Percentiles rank a stretch among this genome's conserved stretches.
Evolutionary conservation across 64 coral and sea anemone genomes (phyloP).

Genomic region (Stichodactyla helianthus): DNA sequence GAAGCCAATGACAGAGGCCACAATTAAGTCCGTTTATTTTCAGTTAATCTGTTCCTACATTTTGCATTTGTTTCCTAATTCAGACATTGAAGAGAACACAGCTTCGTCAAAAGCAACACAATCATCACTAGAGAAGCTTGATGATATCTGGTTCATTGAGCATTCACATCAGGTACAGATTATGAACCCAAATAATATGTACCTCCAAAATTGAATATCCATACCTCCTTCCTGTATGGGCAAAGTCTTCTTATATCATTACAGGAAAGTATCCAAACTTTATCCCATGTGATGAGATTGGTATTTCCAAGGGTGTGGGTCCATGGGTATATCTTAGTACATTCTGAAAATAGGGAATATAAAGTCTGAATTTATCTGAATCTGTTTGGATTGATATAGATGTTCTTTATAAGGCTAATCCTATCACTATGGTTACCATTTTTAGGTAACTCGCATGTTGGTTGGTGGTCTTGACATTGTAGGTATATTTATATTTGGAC

Average conservation of each 20-base stretch:
- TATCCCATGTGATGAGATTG: too few species aligned
- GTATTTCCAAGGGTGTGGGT: too few species aligned
- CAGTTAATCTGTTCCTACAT: background rate
- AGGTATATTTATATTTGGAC: conserved; percentile 60
- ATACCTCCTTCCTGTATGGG: too few species aligned
- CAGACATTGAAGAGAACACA: background rate
- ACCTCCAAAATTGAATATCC: background rate
- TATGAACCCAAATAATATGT: background rate
- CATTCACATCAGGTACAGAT: conserved; percentile 46
- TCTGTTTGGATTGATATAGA: too few species aligned
- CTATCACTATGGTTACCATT: background rate
- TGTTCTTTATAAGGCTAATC: background rate
- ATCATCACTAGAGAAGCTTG: conserved; percentile 30
- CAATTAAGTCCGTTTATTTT: too few species aligned
- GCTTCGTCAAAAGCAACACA: background rate
- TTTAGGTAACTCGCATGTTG: conserved; percentile 54
- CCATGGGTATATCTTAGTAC: too few species aligned
- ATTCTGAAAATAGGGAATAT: too few species aligned
- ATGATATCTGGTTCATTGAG: conserved; percentile 43
- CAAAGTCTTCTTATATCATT: too few species aligned
- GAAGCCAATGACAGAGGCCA: too few species aligned
- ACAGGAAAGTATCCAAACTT: too few species aligned
- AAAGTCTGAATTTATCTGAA: too few species aligned
- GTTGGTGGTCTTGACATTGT: conserved; percentile 44
- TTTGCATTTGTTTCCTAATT: background rate